Evolutionary conservation across 2,888 invertebrate genomes (phyloP).

Genomic region (Lasioglossum vierecki): DNA sequence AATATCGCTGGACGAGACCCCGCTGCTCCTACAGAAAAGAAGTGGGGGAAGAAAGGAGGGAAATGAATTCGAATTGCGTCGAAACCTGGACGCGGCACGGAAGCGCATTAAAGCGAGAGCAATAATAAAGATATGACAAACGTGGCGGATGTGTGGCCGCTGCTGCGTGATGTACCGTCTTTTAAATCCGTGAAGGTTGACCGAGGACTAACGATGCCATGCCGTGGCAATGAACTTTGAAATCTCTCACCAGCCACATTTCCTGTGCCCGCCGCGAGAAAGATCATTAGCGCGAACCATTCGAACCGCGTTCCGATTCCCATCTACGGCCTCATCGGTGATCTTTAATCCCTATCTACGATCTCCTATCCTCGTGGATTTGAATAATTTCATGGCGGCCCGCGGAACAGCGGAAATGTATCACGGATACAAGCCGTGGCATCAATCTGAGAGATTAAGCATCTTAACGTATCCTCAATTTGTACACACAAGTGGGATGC

Average conservation of each 20-base stretch:
- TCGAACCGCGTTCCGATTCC: constrained; percentile 49
- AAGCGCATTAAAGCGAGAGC: constrained; percentile 55
- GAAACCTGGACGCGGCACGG: constrained; percentile 33
- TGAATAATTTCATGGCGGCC: constrained; percentile 49
- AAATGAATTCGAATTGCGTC: background rate
- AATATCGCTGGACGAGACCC: constrained; percentile 15
- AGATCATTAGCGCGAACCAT: constrained; percentile 63
- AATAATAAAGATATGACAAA: constrained; percentile 62
- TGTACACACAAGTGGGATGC: background rate
- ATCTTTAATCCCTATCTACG: constrained; percentile 47
- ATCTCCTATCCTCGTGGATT: constrained; percentile 46
- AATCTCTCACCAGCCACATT: constrained; percentile 46
- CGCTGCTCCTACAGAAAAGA: background rate
- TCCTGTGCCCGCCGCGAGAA: constrained; percentile 55
- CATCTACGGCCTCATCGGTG: constrained; percentile 44
- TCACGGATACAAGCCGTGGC: constrained; percentile 22
- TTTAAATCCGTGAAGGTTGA: constrained; percentile 61
- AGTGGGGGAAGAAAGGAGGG: background rate
- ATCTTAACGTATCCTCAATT: background rate
- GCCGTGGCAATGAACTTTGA: constrained; percentile 52
- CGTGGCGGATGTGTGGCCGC: constrained; percentile 34
- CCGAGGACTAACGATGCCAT: constrained; percentile 60
- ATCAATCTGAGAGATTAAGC: constrained; percentile 6
- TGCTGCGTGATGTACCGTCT: constrained; percentile 51
- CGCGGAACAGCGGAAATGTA: constrained; percentile 36